phyloP scores from a whole-genome alignment of 2,888 invertebrate species.

The Acanthosepion lycidas region DNA sequence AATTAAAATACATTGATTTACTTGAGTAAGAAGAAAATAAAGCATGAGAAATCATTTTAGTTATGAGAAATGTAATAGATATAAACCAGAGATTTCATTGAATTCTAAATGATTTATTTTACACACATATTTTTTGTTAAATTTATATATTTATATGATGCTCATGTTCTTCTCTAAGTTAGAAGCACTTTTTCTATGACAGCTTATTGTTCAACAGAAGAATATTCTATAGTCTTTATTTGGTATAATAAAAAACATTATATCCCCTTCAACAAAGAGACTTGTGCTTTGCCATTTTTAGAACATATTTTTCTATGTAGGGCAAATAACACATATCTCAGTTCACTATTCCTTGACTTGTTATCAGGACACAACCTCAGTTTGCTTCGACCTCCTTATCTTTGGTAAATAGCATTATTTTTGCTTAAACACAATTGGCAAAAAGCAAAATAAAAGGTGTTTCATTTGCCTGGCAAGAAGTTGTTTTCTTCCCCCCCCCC shows the following conservation, averaged over 20 bases:
- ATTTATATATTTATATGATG: too few relatives aligned
- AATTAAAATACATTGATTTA: too few relatives aligned
- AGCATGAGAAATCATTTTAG: too few relatives aligned
- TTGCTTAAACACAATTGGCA: too few relatives aligned
- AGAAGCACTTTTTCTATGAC: background rate
- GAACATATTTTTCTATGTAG: background rate
- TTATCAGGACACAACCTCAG: background rate
- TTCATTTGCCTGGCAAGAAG: too few relatives aligned
- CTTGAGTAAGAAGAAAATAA: too few relatives aligned
- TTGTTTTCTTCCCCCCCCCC: background rate
- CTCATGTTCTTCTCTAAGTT: too few relatives aligned
- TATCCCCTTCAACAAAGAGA: background rate
- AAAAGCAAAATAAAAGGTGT: too few relatives aligned
- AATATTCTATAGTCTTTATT: background rate
- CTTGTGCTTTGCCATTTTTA: background rate
- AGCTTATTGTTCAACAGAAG: background rate
- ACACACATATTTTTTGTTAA: too few relatives aligned
- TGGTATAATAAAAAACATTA: background rate
- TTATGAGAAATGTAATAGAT: too few relatives aligned
- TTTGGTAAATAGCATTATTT: background rate
- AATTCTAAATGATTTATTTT: too few relatives aligned
- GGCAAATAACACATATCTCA: background rate
- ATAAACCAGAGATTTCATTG: too few relatives aligned
- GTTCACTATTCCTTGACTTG: background rate
- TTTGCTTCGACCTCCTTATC: background rate